Conservation (phyloP, 2,113 vertebrate genomes). For the Eurypyga helias region DNA sequence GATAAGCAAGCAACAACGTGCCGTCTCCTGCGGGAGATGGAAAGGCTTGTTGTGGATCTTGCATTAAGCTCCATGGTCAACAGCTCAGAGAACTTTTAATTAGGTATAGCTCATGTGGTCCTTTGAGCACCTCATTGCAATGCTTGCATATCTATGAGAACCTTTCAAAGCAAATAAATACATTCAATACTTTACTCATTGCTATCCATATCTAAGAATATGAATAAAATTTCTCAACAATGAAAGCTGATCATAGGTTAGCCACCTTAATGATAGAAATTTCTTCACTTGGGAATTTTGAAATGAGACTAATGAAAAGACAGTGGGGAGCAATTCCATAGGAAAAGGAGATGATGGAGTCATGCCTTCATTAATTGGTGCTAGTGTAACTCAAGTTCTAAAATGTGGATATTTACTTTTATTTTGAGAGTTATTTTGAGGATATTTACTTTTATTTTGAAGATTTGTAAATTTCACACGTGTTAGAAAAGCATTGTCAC, state of each 20-base stretch:
- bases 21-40: neutral
- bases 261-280: neutral
- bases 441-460: neutral
- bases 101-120: neutral
- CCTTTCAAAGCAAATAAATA: neutral
- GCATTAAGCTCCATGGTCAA: neutral
- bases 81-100: neutral
- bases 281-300: neutral
- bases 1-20: accelerated
- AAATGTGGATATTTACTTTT: neutral
- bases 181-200: neutral
- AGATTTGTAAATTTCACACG: neutral
- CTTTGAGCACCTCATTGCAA: neutral
- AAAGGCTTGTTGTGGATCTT: neutral
- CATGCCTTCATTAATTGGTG: neutral
- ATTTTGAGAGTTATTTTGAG: no score
- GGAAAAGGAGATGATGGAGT: neutral
- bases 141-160: neutral
- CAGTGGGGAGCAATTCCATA: neutral
- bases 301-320: neutral
- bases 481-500: neutral
- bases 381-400: neutral
- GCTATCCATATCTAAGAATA: neutral
- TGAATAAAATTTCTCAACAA: neutral
- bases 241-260: neutral